Evolutionary conservation across 2,797 vertebrate genomes (phyloP), one percentile per base, ranked within the genome.

Genomic region (Chelon labrosus): DNA sequence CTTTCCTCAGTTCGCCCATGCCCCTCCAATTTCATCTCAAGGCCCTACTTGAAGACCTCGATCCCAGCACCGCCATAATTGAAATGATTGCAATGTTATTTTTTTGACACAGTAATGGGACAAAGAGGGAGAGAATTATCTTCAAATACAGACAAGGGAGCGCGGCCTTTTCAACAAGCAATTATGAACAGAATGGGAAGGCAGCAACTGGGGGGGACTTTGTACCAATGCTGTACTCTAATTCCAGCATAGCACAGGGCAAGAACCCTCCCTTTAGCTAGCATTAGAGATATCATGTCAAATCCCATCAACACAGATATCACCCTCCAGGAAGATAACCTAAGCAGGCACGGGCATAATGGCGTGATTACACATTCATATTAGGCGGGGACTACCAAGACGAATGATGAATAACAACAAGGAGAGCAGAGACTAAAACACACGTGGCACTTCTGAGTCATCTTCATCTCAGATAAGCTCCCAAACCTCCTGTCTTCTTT

Each of bases 1-100:
- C 77, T 87, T 88, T 69, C 72, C 78, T 80, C 65, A 55, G 70
- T 80, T 80, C n/a, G 31, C 56, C 72, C 44, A 13, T 76, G 78
- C 80, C 75, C 84, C 80, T 85, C 76, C 85, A 89, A 90, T 90
- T 87, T 85, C 73, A 83, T 86, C 76, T 89, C 79, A 80, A 78
- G 83, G 83, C 84, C 84, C 82, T 76, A 82, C 79, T 87, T 67
- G 79, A 86, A 80, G 79, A 76, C 61, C 80, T 63, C 61, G 2
- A 83, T 79, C 80, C 66, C 67, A 22, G 70, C 8, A 6, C 76
- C 73, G 72, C 74, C 58, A 65, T 89, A 91, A 93, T 92, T 93
- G 89, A 91, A 92, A 92, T 89, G 90, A 91, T 86, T 88, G 86
- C 82, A 56, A 73, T 72, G 82, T 83, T 86, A 90, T 87, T 90